These are phyloP conservation scores for Phoeniculus purpureus DNA, from an alignment of 2,797 vertebrate genomes.

Conservation along the genomic window DNA sequence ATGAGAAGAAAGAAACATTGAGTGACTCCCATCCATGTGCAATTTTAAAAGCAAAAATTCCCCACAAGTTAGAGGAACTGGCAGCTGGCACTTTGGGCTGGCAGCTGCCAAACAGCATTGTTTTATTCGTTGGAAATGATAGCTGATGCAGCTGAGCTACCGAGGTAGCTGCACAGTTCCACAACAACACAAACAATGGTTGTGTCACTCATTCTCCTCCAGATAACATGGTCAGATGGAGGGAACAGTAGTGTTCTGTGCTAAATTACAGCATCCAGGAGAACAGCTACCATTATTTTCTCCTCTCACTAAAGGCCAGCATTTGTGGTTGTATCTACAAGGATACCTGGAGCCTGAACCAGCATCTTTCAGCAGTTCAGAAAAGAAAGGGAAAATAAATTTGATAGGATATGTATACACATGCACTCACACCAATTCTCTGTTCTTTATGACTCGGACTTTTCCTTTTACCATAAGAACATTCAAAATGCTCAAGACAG, in stretches of 20 bases:
- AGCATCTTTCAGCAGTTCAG: accelerated
- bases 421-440: background rate
- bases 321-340: background rate
- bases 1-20: background rate
- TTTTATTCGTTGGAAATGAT: background rate
- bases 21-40: background rate
- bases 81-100: background rate
- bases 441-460: background rate
- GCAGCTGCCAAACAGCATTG: constrained; percentile 20
- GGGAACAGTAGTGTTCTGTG: background rate
- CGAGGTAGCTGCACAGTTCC: background rate
- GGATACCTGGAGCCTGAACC: background rate
- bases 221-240: background rate
- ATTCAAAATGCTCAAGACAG: background rate
- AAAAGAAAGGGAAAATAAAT: background rate
- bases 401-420: background rate
- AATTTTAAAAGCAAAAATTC: background rate
- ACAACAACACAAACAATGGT: background rate
- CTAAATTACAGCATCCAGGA: background rate
- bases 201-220: background rate
- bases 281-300: background rate
- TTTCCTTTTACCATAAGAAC: background rate
- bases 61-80: background rate
- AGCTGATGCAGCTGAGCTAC: constrained; percentile 27
- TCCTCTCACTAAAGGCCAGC: background rate